Conservation (phyloP, 2,888 invertebrate genomes). For the Lycophotia porphyrea region DNA sequence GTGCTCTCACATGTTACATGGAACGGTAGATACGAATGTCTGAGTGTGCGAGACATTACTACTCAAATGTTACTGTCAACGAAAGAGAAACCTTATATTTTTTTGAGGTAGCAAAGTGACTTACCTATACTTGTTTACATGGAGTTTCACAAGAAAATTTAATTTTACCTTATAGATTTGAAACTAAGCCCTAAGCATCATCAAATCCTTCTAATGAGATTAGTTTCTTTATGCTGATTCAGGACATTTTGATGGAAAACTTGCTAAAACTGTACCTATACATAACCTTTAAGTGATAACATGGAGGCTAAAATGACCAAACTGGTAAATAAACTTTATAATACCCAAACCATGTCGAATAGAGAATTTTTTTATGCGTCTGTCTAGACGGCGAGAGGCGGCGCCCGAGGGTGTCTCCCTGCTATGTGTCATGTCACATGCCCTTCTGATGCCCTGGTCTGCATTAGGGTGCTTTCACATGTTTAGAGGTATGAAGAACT, state of each 20-base stretch:
- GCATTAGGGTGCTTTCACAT: slow-evolving; percentile 23
- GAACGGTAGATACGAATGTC: not conserved
- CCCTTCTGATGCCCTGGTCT: slow-evolving; percentile 59
- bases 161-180: not conserved
- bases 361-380: slow-evolving; percentile 38
- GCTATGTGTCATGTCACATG: slow-evolving; percentile 38
- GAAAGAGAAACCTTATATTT: too few relatives aligned
- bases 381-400: slow-evolving; percentile 73
- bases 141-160: not conserved
- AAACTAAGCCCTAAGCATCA: not conserved
- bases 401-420: slow-evolving; percentile 53
- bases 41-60: too few relatives aligned
- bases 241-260: not conserved
- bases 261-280: not conserved
- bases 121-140: not conserved
- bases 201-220: not conserved
- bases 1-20: not conserved
- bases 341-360: slow-evolving; percentile 37
- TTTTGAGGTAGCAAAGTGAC: not conserved
- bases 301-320: not conserved
- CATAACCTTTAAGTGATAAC: not conserved
- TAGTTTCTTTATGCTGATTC: not conserved
- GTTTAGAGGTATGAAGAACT: not conserved
- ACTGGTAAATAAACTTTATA: slow-evolving; percentile 41
- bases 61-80: too few relatives aligned